Evolutionary conservation across 2,888 invertebrate genomes (phyloP), one percentile per base, ranked within the genome.

Genomic region (Morpho deidamia): DNA sequence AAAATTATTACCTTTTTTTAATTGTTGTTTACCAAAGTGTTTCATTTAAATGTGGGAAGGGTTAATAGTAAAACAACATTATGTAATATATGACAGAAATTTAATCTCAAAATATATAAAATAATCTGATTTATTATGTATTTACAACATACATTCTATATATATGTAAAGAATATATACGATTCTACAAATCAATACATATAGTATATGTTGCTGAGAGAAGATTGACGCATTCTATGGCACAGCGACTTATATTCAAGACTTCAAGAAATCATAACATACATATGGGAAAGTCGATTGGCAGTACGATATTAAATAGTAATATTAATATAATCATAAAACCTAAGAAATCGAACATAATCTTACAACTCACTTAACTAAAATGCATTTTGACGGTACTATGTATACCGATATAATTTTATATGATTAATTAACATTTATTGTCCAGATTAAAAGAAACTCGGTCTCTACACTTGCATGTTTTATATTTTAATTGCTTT

Each of bases 71-170:
- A 79, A 76, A 74, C 69, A 57, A 68, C 44, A 53, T 61, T 59
- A n/a, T 67, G 58, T 58, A 68, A 65, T 62, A 72, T 73, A 76
- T n/a, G 74, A 78, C 72, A 77, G 71, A 73, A 73, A 76, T 86
- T 83, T 85, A 85, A 76, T 87, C 69, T 79, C 79, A 81, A 84
- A 81, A 83, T 78, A 78, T 83, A 82, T 83, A 84, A 82, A 83
- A 83, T 70, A 75, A 81, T 80, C 66, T 81, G 75, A 77, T 82
- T 77, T 70, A 64, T 63, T 76, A 79, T 81, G 45, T 64, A 65
- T 68, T 61, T 66, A 65, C 63, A 68, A 55, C 40, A 75, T 77
- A 78, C 75, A 80, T 60, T 63, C 66, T 54, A 54, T 59, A 56
- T 60, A 51, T 44, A 57, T 55, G 61, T 56, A 47, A 47, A 55